Evolutionary conservation across 1,140 invertebrate genomes (phyloP).

Genomic region (Drosophila albomicans): DNA sequence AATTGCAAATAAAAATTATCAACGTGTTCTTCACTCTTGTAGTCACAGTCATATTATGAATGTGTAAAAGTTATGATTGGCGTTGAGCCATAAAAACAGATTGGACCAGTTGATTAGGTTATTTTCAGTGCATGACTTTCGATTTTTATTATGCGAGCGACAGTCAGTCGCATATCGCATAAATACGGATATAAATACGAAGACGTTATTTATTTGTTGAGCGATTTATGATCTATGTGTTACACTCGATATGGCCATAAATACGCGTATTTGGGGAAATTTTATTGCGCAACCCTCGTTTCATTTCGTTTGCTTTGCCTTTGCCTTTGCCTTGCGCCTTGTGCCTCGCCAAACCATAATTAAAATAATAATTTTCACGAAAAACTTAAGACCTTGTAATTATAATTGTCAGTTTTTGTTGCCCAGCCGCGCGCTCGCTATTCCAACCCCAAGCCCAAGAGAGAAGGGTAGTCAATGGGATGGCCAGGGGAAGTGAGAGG

Average conservation of each 20-base stretch:
- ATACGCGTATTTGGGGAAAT: conserved; percentile 52
- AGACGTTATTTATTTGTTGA: conserved; percentile 57
- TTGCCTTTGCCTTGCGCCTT: neutral
- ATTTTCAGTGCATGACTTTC: conserved; percentile 42
- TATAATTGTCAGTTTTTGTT: conserved; percentile 80
- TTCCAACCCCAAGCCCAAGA: conserved; percentile 57
- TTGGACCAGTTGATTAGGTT: conserved; percentile 76
- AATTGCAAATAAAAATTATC: conserved; percentile 79
- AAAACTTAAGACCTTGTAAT: conserved; percentile 82
- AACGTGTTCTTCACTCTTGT: conserved; percentile 52
- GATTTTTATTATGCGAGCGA: conserved; percentile 51
- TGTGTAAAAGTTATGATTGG: conserved; percentile 71
- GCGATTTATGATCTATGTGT: conserved; percentile 69
- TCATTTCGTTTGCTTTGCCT: too few relatives aligned
- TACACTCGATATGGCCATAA: conserved; percentile 54
- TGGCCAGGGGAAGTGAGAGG: neutral
- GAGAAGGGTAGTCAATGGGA: conserved; percentile 16
- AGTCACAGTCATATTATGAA: conserved; percentile 16
- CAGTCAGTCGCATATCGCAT: conserved; percentile 59
- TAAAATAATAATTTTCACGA: conserved; percentile 82
- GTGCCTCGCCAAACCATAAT: conserved; percentile 52
- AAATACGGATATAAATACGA: conserved; percentile 23
- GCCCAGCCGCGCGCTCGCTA: conserved; percentile 25
- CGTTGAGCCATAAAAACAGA: conserved; percentile 69
- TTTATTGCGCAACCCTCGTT: conserved; percentile 42